Evolutionary conservation across 2,888 invertebrate species (phyloP), one percentile per base, ranked within the genome.

Genomic region (Chaitophorus viminalis): DNA sequence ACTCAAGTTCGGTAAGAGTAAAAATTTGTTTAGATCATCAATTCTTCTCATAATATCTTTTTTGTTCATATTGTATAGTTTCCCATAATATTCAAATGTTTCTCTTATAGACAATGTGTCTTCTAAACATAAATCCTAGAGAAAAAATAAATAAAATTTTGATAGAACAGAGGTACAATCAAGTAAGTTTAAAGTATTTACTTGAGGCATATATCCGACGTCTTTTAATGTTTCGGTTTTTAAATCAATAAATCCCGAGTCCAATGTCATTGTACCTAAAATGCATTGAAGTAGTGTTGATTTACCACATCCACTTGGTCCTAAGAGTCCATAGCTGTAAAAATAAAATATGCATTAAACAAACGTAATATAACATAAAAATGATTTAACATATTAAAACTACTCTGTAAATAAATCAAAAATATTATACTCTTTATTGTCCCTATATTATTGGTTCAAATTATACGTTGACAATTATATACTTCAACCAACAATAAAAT

Each of bases 81-180:
- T 94, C 29, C 96, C 97, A 91, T 96, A 97, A 91, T 95, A 97
- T 88, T 94, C 93, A 91, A 96, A 93, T 0, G 96, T 96, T 91
- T 97, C 97, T 72, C 94, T 92, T 90, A 95, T 95, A 1, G 95
- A 94, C 91, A 96, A 95, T 91, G 94, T 94, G 0, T 94, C 94
- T 90, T 95, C 95, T 17, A 95, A 91, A 0, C 95, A 95, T 68
- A 94, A 92, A 92, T 95, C 95, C 94, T 95, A 74, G 92, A 6
- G 91, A 9, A 60, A 91, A 14, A 39, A 11, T 39, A 77, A 18
- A 21, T 3, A 17, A 5, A n/a, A 14, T 46, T 11, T 74, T 54
- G 17, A 70, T 70, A 31, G 18, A 72, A 68, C 60, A 4, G 17
- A 68, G 1, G 21, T 52, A n/a, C n/a, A 75, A 17, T 75, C 52